Evolutionary conservation across 2,797 vertebrate genomes (phyloP).

Genomic region (Cheirogaleus major): DNA sequence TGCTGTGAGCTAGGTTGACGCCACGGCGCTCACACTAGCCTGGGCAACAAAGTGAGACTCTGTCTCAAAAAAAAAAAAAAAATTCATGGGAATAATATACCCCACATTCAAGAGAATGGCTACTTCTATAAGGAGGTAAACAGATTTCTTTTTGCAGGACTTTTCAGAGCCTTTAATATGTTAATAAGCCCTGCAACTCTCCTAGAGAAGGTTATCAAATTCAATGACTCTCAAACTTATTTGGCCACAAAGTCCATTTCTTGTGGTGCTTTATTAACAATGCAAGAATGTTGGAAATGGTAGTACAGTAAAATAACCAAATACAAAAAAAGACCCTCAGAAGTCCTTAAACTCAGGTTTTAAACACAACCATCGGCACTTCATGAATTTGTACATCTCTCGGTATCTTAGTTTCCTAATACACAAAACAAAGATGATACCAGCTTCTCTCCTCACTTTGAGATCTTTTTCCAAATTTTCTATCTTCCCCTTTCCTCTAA

Average conservation of each 20-base stretch:
- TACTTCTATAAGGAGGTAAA: background rate
- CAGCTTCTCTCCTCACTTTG: background rate
- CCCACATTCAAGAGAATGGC: background rate
- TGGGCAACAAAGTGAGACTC: too few relatives aligned
- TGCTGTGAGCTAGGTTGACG: too few relatives aligned
- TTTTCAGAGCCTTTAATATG: background rate
- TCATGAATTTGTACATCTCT: background rate
- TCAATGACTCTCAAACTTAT: background rate
- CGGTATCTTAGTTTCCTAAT: background rate
- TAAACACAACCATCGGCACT: background rate
- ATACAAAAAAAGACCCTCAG: background rate
- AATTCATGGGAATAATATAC: background rate
- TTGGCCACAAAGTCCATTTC: conserved; percentile 4
- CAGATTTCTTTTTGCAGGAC: background rate
- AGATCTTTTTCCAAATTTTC: conserved; percentile 1
- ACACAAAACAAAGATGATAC: background rate
- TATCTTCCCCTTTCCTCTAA: background rate
- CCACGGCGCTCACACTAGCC: too few relatives aligned
- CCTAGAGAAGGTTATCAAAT: background rate
- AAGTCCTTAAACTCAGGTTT: background rate
- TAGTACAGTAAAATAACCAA: background rate
- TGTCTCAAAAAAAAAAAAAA: background rate
- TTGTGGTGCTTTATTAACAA: background rate
- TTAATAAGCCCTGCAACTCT: background rate
- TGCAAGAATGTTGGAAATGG: background rate